Conservation (phyloP, 2,797 vertebrate genomes). For the Pipistrellus nathusii region DNA sequence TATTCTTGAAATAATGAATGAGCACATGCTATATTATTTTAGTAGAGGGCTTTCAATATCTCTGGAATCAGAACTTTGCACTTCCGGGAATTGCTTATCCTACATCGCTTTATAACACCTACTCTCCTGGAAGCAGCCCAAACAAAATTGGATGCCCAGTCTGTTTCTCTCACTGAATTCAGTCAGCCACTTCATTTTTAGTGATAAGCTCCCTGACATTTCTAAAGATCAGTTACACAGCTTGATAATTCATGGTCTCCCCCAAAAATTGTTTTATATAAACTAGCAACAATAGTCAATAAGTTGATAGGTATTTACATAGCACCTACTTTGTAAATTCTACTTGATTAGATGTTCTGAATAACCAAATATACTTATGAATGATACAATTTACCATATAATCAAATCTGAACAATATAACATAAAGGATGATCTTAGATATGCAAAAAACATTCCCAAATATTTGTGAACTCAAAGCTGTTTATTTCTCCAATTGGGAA, state of each 20-base stretch:
- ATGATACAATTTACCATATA: neutral
- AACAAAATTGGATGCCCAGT: neutral
- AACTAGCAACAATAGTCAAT: conserved; percentile 15
- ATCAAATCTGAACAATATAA: conserved; percentile 41
- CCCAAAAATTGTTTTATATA: neutral
- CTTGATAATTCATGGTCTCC: neutral
- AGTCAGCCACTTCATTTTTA: neutral
- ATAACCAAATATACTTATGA: conserved; percentile 8
- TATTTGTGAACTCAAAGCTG: neutral
- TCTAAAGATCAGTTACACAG: conserved; percentile 44
- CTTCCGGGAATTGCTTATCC: neutral
- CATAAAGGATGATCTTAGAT: neutral
- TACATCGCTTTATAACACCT: neutral
- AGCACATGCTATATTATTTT: conserved; percentile 30
- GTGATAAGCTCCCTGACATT: neutral
- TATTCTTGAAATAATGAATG: conserved; percentile 39
- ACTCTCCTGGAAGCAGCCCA: neutral
- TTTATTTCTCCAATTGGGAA: neutral
- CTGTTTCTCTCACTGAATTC: conserved; percentile 12
- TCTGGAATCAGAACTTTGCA: neutral
- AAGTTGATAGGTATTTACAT: neutral
- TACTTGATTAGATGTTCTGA: neutral
- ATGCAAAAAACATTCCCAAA: neutral
- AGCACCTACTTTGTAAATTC: conserved; percentile 8
- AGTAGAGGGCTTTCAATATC: neutral